Evolutionary conservation across 2,888 invertebrate species (phyloP), one percentile per base, ranked within the genome.

Genomic region (Sesia bembeciformis): DNA sequence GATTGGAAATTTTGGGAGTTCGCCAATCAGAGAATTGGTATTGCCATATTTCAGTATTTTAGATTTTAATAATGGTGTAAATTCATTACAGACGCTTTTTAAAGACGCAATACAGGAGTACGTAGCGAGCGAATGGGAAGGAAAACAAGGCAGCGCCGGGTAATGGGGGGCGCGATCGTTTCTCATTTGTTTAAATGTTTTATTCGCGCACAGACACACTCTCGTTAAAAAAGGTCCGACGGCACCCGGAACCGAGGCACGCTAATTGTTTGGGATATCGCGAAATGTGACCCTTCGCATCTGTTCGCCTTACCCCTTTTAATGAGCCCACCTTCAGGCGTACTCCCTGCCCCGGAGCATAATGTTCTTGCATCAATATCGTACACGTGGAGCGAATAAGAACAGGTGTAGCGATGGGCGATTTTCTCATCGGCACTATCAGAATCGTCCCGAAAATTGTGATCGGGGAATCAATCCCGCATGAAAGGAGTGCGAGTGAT

Each of bases 401-500:
- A 7, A 50, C 50, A 38, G 38, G 23, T 38, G 50, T 50, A 50
- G 50, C 6, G 50, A 50, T 8, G 5, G 39, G 50, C 23, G 50
- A 23, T 53, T 43, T 46, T 53, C 56, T 52, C 42, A 62, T 63
- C 63, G 63, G 58, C 66, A 60, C 62, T 60, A 57, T 59, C 63
- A 67, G 65, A 66, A 68, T 63, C 60, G 60, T 53, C 52, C 54
- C 57, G 58, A 65, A 65, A 69, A 71, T 68, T 64, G 72, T 70
- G 75, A 77, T 77, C 70, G 66, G 58, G 62, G 65, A 72, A 78
- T 76, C 78, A 72, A 78, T 79, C 72, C 65, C 60, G 68, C 63
- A 56, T 77, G 75, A 82, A 81, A 78, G 72, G 78, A 70, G 70
- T 64, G 71, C 72, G 66, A 70, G 72, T 75, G 78, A 81, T 82